Evolutionary conservation across 2,113 vertebrate genomes (phyloP), one percentile per base, ranked within the genome.

Genomic region (Paedocypris sp.): DNA sequence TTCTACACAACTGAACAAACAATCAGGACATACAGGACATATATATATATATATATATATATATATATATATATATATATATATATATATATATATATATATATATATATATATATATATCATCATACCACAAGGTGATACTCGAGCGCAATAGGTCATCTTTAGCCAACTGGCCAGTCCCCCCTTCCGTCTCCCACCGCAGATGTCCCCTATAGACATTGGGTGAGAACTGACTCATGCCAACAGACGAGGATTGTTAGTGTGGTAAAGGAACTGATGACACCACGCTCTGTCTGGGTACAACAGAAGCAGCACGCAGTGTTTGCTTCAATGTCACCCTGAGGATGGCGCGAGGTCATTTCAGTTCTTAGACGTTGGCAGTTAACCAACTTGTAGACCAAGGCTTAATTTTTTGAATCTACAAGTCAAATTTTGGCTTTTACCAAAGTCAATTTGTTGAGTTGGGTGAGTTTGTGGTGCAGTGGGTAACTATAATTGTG

Each of bases 171-270:
- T 19, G 25, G 19, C 53, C 51, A 16, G 22, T n/a, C 8, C 26
- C 25, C 31, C 11, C 39, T 42, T 38, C 36, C 1, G 20, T 46
- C 41, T 64, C 16, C 15, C 36, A 23, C 36, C 20, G 47, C 32
- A 60, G 64, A 62, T 66, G 33, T 64, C 23, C 32, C 23, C 41
- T 54, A 48, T 59, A 64, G 60, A 31, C 31, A 20, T 15, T 58
- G 52, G 23, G 23, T 29, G 36, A 63, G 23, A 64, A 52, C 50
- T 32, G 54, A 33, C 13, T 50, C 35, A 60, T 33, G 31, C 28
- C 39, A 66, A 62, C 64, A 59, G 63, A 63, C 20, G 33, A 23
- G 18, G 41, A 60, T 47, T 64, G 32, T 46, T 45, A 50, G 18
- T 38, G 23, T 20, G 41, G 48, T 36, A 53, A 64, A 10, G 15